Evolutionary conservation across 2,888 invertebrate genomes (phyloP), one percentile per base, ranked within the genome.

Genomic region (Nomada hirtipes): DNA sequence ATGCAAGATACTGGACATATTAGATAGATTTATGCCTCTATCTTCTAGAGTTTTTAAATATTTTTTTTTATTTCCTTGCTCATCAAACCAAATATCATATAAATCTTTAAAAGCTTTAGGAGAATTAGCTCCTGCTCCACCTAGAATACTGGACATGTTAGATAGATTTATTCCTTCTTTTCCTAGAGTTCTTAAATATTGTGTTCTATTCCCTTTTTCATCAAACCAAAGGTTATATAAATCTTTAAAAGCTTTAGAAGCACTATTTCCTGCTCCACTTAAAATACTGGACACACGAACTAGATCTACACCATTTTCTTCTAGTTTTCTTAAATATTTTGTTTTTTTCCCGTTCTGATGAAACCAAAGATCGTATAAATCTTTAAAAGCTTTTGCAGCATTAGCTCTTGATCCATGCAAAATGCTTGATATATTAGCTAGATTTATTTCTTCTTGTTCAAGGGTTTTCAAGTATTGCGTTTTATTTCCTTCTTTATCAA

Each of bases 321-420:
- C 47, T 15, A 64, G 26, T 1, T 15, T 36, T 60, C 0, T 42
- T 60, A 60, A 36, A n/a, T n/a, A 60, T 60, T n/a, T 36, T 42
- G 18, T 42, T 42, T 60, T 60, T 11, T 26, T 57, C 20, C 36
- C 60, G 2, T 60, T 18, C 9, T 29, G 4, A 60, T 60, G 36
- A 83, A 88, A 89, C 85, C 89, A 90, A 86, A 89, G 89, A 85
- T 88, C 84, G 88, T 90, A 89, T 83, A 90, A 88, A 67, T 85
- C 75, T 68, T 78, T 79, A 80, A 89, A 75, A 89, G 81, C 87
- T 85, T 78, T 72, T 69, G 29, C 15, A 36, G 60, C 70, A 42
- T 74, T 79, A 84, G 67, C 61, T 83, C 77, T 2, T 80, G 68
- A 26, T 67, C 61, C 59, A 68, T 3, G 10, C 63, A 36, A 84